Conservation (phyloP, 2,797 vertebrate species). For the Tarsius wallacei region DNA sequence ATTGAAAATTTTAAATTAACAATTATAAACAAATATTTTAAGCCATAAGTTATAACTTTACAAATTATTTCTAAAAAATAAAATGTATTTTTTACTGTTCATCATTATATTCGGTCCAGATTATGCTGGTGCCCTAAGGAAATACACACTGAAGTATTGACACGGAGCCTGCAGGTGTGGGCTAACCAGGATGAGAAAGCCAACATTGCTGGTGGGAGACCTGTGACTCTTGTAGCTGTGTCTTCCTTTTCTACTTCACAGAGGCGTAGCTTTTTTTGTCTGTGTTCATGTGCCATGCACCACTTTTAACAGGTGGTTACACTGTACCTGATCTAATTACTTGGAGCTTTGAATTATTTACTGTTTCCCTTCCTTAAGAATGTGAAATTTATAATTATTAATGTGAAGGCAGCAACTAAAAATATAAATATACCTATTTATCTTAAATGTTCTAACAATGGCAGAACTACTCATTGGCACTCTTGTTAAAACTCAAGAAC, state of each 20-base stretch:
- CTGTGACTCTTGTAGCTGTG: background rate
- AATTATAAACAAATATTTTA: constrained; percentile 41
- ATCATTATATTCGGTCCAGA: background rate
- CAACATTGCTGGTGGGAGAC: background rate
- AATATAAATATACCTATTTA: background rate
- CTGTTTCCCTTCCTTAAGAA: background rate
- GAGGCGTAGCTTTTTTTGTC: background rate
- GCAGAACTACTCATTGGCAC: background rate
- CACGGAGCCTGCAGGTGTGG: background rate
- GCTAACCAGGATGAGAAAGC: background rate
- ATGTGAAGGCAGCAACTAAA: background rate
- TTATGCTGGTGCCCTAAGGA: constrained; percentile 29
- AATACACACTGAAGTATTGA: constrained; percentile 32
- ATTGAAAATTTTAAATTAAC: constrained; percentile 38
- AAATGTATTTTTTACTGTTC: background rate
- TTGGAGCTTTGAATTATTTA: background rate
- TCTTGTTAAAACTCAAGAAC: constrained; percentile 25
- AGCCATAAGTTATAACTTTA: constrained; percentile 6
- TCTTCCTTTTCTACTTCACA: background rate
- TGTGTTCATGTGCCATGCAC: background rate
- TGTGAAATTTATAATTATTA: background rate
- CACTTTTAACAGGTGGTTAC: background rate
- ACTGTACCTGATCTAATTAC: background rate
- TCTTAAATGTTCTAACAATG: background rate
- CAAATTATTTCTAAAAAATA: constrained; percentile 18